Base-by-base conservation (phyloP, 2,888 invertebrate genomes). In the Poecilus cupreus region DNA sequence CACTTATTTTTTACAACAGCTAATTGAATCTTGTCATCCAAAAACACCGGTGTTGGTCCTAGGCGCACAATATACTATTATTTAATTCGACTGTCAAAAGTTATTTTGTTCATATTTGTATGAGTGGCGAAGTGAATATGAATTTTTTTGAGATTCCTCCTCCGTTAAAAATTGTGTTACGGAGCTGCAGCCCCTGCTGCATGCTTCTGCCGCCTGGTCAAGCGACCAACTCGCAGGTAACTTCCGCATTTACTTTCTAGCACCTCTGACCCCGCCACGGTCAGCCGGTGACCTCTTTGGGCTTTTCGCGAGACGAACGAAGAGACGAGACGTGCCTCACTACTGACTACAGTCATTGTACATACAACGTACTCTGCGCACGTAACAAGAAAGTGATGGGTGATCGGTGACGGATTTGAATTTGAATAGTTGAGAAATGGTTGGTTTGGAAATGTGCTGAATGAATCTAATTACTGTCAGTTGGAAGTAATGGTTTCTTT, bases 251-350 rank as follows among this genome's bases (percentile, higher is more conserved):
- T 68, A 51, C 79, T 79, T 79, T 79, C 79, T 79, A 79, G 22
- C 79, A 79, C 79, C 79, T 79, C 79, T 79, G 79, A 79, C 79
- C 79, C 68, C 24, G n/a, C 79, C 79, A 79, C 68, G 79, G 79
- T 79, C 79, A 79, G 79, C 26, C 39, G 79, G 46, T 43, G 79
- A 79, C 79, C 79, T 70, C 79, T 72, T 72, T 72, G 72, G 20
- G 43, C 16, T 22, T 11, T 46, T 43, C 13, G 60, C 60, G 32
- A 60, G n/a, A 13, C 18, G 60, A n/a, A n/a, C 11, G 60, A 32
- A 32, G 16, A 26, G 51, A 16, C 13, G 46, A 54, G 22, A 54
- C 22, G 22, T 54, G 22, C 22, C 20, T 11, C n/a, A 54, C 13
- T 18, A 16, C 16, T n/a, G 43, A 43, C 11, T 43, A 54, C 11